phyloP scores from a whole-genome alignment of 2,797 vertebrate species.

The Phalloptychus januarius region DNA sequence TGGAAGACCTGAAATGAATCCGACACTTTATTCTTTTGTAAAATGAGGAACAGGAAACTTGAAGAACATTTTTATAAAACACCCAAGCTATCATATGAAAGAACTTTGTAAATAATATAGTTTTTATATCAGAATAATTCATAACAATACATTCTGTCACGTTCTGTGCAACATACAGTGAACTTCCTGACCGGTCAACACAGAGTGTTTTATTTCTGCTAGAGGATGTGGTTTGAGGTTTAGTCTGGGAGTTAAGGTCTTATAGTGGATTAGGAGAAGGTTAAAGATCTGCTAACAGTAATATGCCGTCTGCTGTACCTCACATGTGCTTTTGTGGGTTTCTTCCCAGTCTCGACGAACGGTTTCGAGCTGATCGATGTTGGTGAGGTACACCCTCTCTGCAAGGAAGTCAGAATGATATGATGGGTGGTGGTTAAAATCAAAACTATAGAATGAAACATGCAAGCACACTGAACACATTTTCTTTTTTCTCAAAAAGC shows the following conservation, averaged over 20 bases:
- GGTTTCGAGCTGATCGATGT: conserved; percentile 83
- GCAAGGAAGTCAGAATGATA: conserved; percentile 17
- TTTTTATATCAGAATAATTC: background rate
- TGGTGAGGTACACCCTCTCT: conserved; percentile 85
- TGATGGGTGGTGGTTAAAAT: background rate
- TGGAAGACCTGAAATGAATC: conserved; percentile 85
- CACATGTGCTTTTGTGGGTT: conserved; percentile 88
- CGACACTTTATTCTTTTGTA: background rate
- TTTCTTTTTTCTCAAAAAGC: background rate
- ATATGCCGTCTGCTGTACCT: conserved; percentile 75
- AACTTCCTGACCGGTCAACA: conserved; percentile 11
- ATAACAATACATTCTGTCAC: background rate
- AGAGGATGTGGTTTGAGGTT: conserved; percentile 23
- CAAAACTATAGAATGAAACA: background rate
- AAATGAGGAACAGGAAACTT: background rate
- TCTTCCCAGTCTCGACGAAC: conserved; percentile 88
- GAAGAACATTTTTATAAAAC: background rate
- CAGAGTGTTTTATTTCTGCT: background rate
- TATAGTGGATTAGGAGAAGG: background rate
- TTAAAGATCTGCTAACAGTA: background rate
- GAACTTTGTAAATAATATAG: background rate
- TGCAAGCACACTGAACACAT: background rate
- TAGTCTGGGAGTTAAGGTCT: conserved; percentile 3
- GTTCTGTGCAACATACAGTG: background rate
- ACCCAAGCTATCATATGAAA: background rate